phyloP scores from a whole-genome alignment of 2,113 vertebrate species.

The Actinemys pallida region DNA sequence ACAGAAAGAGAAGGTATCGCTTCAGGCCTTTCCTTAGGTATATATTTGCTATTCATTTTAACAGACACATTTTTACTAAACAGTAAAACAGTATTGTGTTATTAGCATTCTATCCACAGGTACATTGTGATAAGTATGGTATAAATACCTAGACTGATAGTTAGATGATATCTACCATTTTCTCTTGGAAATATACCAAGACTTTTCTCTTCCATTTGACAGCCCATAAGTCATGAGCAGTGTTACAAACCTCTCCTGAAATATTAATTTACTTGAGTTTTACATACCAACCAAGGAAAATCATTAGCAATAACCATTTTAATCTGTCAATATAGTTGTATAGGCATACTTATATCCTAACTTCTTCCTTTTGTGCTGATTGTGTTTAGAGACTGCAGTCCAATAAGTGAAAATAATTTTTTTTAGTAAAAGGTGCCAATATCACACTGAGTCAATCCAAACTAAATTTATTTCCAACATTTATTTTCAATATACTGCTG shows the following conservation, averaged over 20 bases:
- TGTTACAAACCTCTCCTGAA: background rate
- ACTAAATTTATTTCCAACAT: background rate
- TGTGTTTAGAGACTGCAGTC: background rate
- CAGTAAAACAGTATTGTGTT: background rate
- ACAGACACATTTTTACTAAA: background rate
- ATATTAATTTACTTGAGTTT: background rate
- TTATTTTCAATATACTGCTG: background rate
- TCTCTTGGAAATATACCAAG: background rate
- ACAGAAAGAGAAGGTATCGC: fast-evolving
- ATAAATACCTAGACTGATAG: background rate
- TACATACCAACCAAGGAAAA: background rate
- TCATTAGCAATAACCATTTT: background rate
- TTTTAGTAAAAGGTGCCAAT: background rate
- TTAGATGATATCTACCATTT: background rate
- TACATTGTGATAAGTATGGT: background rate
- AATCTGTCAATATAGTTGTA: background rate
- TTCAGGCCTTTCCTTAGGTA: background rate
- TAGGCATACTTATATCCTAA: background rate
- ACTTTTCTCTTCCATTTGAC: background rate
- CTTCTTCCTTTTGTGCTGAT: background rate
- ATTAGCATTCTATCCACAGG: background rate
- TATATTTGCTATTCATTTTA: background rate
- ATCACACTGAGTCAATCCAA: background rate
- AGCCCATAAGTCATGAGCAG: background rate
- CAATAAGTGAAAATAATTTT: background rate